Percentiles rank a stretch among this genome's conserved stretches.
phyloP scores from a whole-genome alignment of 1,140 invertebrate genomes.

The Rhynchophorus ferrugineus region DNA sequence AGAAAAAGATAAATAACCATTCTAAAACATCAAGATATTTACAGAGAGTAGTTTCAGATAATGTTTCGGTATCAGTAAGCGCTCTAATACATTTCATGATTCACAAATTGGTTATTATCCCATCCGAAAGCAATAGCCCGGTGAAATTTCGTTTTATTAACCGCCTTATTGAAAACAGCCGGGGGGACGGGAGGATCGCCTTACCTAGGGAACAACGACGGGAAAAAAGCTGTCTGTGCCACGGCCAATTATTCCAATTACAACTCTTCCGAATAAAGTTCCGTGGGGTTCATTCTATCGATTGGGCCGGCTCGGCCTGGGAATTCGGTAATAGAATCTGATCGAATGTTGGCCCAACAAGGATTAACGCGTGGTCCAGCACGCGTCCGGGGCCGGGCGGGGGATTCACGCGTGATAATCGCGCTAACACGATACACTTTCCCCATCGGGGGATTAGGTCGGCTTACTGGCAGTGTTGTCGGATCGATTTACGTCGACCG shows the following conservation, averaged over 20 bases:
- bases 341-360: conserved; percentile 30
- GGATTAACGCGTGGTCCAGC: conserved; percentile 28
- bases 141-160: no score
- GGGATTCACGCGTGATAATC: conserved; percentile 37
- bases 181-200: no score
- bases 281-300: conserved; percentile 1
- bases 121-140: no score
- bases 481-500: conserved; percentile 2
- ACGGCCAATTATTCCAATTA: conserved; percentile 20
- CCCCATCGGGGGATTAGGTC: conserved; percentile 19
- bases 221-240: no score
- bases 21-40: no score
- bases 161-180: no score
- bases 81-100: no score
- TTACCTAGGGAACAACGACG: no score
- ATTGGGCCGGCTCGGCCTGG: not conserved
- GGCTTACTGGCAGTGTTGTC: conserved; percentile 17
- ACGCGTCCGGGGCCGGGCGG: conserved; percentile 23
- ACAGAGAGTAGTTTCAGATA: no score
- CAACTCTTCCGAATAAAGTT: conserved; percentile 10
- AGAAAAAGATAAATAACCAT: no score
- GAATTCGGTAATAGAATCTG: conserved; percentile 25
- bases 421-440: conserved; percentile 34
- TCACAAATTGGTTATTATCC: no score
- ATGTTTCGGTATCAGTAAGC: no score